Evolutionary conservation across 2,113 vertebrate genomes (phyloP), one percentile per base, ranked within the genome.

Genomic region (Plectropomus leopardus): DNA sequence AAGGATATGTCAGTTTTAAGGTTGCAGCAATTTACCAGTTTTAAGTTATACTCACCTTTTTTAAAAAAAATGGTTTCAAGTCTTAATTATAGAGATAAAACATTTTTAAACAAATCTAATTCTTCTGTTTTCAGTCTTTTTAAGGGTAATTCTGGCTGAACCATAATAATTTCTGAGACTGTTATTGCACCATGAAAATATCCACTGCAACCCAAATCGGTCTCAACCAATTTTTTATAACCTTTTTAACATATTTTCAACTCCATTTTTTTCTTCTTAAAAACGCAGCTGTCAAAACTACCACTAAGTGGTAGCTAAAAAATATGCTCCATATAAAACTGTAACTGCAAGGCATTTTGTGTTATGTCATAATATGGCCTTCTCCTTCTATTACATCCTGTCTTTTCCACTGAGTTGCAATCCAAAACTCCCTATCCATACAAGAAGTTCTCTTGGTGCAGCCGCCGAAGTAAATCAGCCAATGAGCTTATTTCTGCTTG

Each of bases 401-500:
- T 50, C 47, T 74, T 75, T 78, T 82, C 45, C 26, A 48, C 40
- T 40, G 68, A 67, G 61, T 53, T 73, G 74, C 64, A 71, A 55
- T 82, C 40, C 55, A 48, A 85, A 83, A 86, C 34, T 50, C 54
- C 82, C 76, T 72, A 61, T 13, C 71, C 13, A 24, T 7, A 61
- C 63, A 71, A 74, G 72, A 72, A 53, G 23, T 40, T 47, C 28
- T 58, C 65, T 69, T 4, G 57, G 57, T 88, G 32, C 53, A 68
- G 76, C 77, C 67, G 26, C 34, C 55, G 55, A 84, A 68, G 78
- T 74, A 82, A 80, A 82, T 90, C 72, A 81, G 50, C 78, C 83
- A 58, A 82, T 80, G 65, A 78, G 83, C 86, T 88, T 87, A 89
- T 86, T 82, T 90, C 76, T 83, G 83, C 78, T 67, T 77, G 83